phyloP scores from a whole-genome alignment of 2,888 invertebrate genomes.

The Rhaphigaster nebulosa region DNA sequence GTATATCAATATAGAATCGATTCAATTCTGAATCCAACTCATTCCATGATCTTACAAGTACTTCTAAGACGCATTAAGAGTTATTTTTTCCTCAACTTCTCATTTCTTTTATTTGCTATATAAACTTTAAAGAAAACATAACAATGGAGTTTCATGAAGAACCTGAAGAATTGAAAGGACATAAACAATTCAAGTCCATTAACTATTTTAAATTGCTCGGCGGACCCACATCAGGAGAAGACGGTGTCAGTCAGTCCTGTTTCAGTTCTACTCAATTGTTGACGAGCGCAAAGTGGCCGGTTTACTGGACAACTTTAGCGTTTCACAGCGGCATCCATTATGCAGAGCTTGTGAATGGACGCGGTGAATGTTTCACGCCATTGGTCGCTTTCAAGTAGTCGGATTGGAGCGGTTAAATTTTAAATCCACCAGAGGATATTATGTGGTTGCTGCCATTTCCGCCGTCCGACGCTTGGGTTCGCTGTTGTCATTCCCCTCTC shows the following conservation, averaged over 20 bases:
- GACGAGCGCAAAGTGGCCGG: slow-evolving; percentile 48
- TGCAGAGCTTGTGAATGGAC: background rate
- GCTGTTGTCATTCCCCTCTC: background rate
- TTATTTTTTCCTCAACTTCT: background rate
- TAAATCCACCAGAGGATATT: slow-evolving; percentile 20
- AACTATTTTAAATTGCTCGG: slow-evolving; percentile 27
- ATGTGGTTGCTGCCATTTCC: slow-evolving; percentile 21
- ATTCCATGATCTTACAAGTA: too few species aligned
- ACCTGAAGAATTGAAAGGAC: background rate
- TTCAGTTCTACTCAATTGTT: slow-evolving; percentile 31
- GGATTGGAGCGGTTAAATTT: slow-evolving; percentile 34
- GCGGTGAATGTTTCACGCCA: slow-evolving; percentile 15
- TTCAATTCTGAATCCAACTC: too few species aligned
- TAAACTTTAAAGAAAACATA: background rate
- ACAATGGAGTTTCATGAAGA: background rate
- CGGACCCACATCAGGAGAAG: background rate
- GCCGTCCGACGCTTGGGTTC: background rate
- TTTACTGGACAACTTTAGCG: background rate
- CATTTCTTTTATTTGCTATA: background rate
- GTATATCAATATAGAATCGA: too few species aligned
- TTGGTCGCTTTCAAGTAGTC: background rate
- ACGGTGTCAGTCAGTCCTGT: background rate
- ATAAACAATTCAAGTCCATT: slow-evolving; percentile 51
- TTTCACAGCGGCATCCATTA: background rate
- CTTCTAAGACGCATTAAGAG: too few species aligned